A percentile compares a stretch with the other conserved stretches of the same genome.
These are phyloP conservation scores for Spea multiplicata DNA, from an alignment of 2,113 vertebrate species.

Conservation along the genomic window DNA sequence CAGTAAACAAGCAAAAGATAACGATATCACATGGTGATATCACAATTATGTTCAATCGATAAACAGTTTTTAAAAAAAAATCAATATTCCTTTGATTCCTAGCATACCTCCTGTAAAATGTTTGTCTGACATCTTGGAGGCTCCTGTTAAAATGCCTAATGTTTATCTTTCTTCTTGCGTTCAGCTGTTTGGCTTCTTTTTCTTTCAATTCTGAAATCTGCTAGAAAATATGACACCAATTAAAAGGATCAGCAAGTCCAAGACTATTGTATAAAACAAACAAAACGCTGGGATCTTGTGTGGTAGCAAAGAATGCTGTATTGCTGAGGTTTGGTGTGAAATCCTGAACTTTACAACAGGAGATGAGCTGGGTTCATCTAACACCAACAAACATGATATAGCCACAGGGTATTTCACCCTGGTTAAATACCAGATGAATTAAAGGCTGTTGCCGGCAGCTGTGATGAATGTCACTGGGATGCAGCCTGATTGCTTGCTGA, in stretches of 20 bases:
- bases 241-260: slow-evolving; percentile 22
- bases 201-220: not conserved
- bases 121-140: too few species aligned
- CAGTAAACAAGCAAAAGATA: too few species aligned
- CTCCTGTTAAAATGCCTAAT: not conserved
- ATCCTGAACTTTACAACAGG: slow-evolving; percentile 62
- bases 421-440: slow-evolving; percentile 75
- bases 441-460: slow-evolving; percentile 68
- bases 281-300: slow-evolving; percentile 49
- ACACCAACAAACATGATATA: slow-evolving; percentile 70
- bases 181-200: not conserved
- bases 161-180: not conserved
- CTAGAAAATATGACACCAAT: slow-evolving; percentile 31
- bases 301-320: slow-evolving; percentile 51
- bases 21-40: too few species aligned
- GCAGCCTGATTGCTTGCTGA: slow-evolving; percentile 63
- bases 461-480: slow-evolving; percentile 71
- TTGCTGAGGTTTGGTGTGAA: slow-evolving; percentile 62
- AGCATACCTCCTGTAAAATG: not conserved
- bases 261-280: slow-evolving; percentile 29
- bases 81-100: too few species aligned
- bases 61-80: not conserved
- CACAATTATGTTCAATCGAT: too few species aligned
- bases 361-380: slow-evolving; percentile 65
- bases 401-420: slow-evolving; percentile 65